phyloP scores from a whole-genome alignment of 2,888 invertebrate genomes.

The Tanaodytes sp. region DNA sequence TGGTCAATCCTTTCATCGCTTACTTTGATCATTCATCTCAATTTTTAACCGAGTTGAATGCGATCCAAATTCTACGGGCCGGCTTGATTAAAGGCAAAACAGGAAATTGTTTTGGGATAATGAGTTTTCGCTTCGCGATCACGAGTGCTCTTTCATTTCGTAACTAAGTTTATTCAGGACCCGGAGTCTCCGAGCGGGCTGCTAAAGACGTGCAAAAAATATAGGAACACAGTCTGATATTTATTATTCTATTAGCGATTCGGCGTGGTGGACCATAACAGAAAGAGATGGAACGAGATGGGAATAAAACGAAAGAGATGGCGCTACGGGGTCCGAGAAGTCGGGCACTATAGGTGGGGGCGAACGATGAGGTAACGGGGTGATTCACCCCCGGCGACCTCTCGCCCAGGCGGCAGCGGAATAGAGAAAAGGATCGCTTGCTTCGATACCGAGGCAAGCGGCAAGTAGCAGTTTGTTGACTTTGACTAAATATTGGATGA shows the following conservation, averaged over 20 bases:
- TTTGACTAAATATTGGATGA: constrained; percentile 70
- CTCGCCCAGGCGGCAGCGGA: constrained; percentile 55
- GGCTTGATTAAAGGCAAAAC: constrained; percentile 38
- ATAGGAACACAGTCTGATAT: constrained; percentile 58
- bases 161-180: constrained; percentile 62
- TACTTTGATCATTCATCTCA: neutral
- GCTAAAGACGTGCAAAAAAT: constrained; percentile 60
- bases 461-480: constrained; percentile 66
- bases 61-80: constrained; percentile 4
- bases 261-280: constrained; percentile 55
- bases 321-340: constrained; percentile 11
- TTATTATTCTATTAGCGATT: constrained; percentile 70
- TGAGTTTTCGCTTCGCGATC: constrained; percentile 30
- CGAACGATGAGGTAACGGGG: constrained; percentile 28
- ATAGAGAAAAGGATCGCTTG: constrained; percentile 64
- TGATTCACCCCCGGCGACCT: constrained; percentile 52
- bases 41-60: neutral
- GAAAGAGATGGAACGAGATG: constrained; percentile 43
- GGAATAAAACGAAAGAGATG: constrained; percentile 1
- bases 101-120: constrained; percentile 37
- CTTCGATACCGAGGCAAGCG: constrained; percentile 64
- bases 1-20: neutral
- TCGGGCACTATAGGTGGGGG: neutral
- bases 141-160: constrained; percentile 50
- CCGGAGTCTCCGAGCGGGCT: constrained; percentile 39